Base-by-base conservation (phyloP, 37 sponge, comb jelly and placozoan species). In the Lycopodina hypogea region DNA sequence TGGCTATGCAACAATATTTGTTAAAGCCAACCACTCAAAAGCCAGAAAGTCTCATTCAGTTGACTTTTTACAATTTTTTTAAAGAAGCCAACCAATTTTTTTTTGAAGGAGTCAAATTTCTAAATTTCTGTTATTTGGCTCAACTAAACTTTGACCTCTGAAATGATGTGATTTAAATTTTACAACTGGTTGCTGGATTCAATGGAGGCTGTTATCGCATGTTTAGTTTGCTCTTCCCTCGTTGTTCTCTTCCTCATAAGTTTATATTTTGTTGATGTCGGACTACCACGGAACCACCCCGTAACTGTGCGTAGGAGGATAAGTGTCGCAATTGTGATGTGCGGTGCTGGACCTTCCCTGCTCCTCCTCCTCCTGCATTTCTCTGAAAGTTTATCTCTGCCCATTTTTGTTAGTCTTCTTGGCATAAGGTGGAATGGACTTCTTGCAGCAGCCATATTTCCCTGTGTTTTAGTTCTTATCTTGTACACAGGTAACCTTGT, bases 401-500 rank as follows among this genome's bases (percentile, higher is more conserved):
- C 63, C 7, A 23, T 64, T 30, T 38, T 86, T 32, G 18, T 75
- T 4, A 15, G 28, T 18, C 17, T 76, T 29, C 70, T 86, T 50
- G 84, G 83, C 1, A 28, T 82, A 29, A 69, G 11, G 52, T 67
- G 76, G 76, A 76, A 65, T 0, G 89, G 80, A 38, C 39, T 75
- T 2, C 23, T 82, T 3, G 11, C 36, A 29, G 82, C 88, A 24
- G 66, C 68, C 1, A 9, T 79, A 2, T 56, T 35, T 2, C 87
- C 94, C 2, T n/a, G 83, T 26, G n/a, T 89, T 26, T 76, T 89
- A 15, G 73, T 80, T 0, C 9, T 71, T 0, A 38, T 87, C 0
- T 78, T 89, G 4, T 93, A 87, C 59, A 26, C 42, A 18, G 94
- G 94, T 1, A 82, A 78, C 0, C 72, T 89, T 3, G 42, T 90